Percentiles rank a stretch among this genome's conserved stretches.
These are phyloP conservation scores for Gymnarchus niloticus DNA, from an alignment of 2,113 vertebrate genomes.

Conservation along the genomic window DNA sequence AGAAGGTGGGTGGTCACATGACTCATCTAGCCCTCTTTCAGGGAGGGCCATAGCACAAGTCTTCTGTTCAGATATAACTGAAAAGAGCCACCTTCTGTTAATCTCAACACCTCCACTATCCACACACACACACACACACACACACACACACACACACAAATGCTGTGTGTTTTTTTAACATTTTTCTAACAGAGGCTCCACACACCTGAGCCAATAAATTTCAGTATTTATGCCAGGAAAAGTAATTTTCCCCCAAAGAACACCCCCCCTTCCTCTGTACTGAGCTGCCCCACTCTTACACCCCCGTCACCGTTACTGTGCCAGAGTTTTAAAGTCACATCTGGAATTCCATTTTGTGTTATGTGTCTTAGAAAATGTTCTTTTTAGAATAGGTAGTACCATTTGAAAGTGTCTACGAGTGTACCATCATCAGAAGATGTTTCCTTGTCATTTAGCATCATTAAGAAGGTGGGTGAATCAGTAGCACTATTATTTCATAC, in stretches of 20 bases:
- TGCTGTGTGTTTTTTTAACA: not conserved
- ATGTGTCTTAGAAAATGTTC: not conserved
- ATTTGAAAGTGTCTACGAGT: not conserved
- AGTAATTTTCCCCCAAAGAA: conserved; percentile 47
- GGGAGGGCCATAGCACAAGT: not conserved
- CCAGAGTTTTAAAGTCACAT: conserved; percentile 67
- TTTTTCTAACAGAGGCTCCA: conserved; percentile 36
- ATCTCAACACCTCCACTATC: not conserved
- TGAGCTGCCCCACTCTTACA: conserved; percentile 31
- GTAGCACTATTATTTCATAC: too few species aligned
- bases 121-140: conserved; percentile 7
- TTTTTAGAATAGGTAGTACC: not conserved
- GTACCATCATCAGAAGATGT: too few species aligned
- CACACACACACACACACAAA: conserved; percentile 7
- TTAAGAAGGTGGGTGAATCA: too few species aligned
- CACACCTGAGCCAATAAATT: conserved; percentile 64
- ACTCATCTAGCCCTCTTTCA: not conserved
- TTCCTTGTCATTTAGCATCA: too few species aligned
- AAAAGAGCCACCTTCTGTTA: not conserved
- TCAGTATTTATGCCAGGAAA: conserved; percentile 55
- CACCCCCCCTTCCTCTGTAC: conserved; percentile 19
- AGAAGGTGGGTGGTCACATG: conserved; percentile 22
- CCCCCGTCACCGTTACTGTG: conserved; percentile 29
- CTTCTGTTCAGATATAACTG: not conserved
- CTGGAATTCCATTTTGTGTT: conserved; percentile 62